Base-by-base conservation (phyloP, 2,888 invertebrate genomes). In the Amblyjoppa fuscipennis region DNA sequence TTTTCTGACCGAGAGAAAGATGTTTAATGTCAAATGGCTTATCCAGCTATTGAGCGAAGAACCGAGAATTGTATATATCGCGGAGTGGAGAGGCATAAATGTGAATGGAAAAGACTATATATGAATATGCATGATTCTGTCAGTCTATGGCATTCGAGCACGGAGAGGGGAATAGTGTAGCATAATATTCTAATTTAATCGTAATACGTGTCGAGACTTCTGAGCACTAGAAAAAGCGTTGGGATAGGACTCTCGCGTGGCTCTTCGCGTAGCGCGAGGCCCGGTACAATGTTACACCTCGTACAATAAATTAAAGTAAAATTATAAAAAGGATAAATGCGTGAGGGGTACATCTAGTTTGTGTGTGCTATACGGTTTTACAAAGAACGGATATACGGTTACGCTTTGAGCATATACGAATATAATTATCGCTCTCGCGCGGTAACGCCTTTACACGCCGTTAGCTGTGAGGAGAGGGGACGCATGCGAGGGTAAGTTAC, bases 351-450 rank as follows among this genome's bases (percentile, higher is more conserved):
- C 75, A 68, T 73, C 73, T 73, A 61, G 77, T 82, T 73, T 71
- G 73, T 84, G 69, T 81, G 78, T 77, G 81, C 51, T 78, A 56
- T 61, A 68, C 64, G 80, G 68, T 86, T 76, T 80, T 82, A 84
- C 81, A 83, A 87, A 75, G 84, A 87, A 87, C 88, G 88, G 88
- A 88, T 86, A 85, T 87, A 87, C 88, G 86, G 88, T 88, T 85
- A 83, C 85, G 86, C 88, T 86, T 86, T 86, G 78, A 77, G 86
- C 81, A 85, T 83, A 83, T 83, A 76, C 74, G 86, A 84, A 86
- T 85, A 81, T 88, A 87, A 87, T 87, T 87, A 88, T 88, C 82
- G 61, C 80, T 83, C 81, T 79, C 79, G 66, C 82, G 82, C 79
- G 66, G 77, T 85, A 87, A 88, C 87, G 88, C 87, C 84, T 87